These are phyloP conservation scores for Pedionomus torquatus DNA, from an alignment of 2,113 vertebrate species.

Conservation along the genomic window DNA sequence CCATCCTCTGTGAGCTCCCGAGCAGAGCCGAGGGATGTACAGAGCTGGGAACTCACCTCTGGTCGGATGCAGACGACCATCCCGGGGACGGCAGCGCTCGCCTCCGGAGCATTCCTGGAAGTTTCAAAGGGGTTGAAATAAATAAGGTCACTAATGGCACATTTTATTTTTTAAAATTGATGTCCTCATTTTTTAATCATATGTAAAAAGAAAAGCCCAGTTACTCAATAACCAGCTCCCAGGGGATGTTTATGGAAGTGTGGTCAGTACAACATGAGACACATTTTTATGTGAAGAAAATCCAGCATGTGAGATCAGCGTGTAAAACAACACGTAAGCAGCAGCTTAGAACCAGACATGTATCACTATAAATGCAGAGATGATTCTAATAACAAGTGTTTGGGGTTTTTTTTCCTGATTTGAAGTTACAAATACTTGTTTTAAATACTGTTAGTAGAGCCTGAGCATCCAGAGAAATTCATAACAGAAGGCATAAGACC, in stretches of 20 bases:
- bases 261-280: not conserved
- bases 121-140: not conserved
- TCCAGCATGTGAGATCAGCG: not conserved
- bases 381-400: not conserved
- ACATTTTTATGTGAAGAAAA: not conserved
- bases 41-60: rapidly evolving
- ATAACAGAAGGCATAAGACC: not conserved
- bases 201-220: not conserved
- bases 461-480: not conserved
- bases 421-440: not conserved
- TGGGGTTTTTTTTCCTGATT: not conserved
- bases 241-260: not conserved
- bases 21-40: rapidly evolving
- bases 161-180: not conserved
- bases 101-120: not conserved
- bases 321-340: slow-evolving; percentile 46
- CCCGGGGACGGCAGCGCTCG: not conserved
- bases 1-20: not conserved
- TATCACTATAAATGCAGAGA: not conserved
- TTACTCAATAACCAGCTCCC: not conserved
- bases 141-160: not conserved
- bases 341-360: not conserved
- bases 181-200: not conserved
- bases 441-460: not conserved
- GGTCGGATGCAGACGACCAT: not conserved